Conservation (phyloP, 2,888 invertebrate genomes). For the Corbicula japonica region DNA sequence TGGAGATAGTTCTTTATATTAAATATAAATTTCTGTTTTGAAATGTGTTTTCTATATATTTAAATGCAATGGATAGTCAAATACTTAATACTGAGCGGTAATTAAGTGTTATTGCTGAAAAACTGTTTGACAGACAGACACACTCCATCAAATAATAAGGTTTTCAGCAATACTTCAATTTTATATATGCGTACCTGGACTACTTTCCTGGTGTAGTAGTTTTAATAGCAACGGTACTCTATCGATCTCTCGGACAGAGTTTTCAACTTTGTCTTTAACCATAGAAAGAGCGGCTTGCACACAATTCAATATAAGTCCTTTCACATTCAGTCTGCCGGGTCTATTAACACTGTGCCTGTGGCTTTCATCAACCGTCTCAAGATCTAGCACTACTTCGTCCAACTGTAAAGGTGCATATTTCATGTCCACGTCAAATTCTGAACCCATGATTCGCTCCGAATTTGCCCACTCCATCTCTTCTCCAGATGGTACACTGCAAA, state of each 20-base stretch:
- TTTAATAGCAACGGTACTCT: slow-evolving; percentile 71
- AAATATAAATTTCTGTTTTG: too few relatives aligned
- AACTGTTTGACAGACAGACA: too few relatives aligned
- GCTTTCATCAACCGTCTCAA: neutral
- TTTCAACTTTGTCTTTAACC: slow-evolving; percentile 72
- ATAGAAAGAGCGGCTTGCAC: slow-evolving; percentile 77
- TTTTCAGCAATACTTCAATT: too few relatives aligned
- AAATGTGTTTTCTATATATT: too few relatives aligned
- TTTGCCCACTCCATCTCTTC: neutral
- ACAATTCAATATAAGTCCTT: slow-evolving; percentile 66
- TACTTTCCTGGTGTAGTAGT: slow-evolving; percentile 51
- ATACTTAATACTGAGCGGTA: too few relatives aligned
- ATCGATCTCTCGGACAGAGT: slow-evolving; percentile 68
- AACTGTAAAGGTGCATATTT: slow-evolving; percentile 1
- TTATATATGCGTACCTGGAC: slow-evolving; percentile 41
- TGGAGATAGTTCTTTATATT: too few relatives aligned
- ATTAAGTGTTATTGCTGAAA: too few relatives aligned
- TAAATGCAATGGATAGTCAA: too few relatives aligned
- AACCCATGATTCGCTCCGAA: neutral
- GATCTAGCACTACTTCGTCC: slow-evolving; percentile 9
- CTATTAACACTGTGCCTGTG: neutral
- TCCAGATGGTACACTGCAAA: too few relatives aligned
- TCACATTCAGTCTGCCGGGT: slow-evolving; percentile 37
- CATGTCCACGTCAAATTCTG: neutral
- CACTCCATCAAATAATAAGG: too few relatives aligned